phyloP scores from a whole-genome alignment of 2,888 invertebrate species.

The Melanargia galathea region DNA sequence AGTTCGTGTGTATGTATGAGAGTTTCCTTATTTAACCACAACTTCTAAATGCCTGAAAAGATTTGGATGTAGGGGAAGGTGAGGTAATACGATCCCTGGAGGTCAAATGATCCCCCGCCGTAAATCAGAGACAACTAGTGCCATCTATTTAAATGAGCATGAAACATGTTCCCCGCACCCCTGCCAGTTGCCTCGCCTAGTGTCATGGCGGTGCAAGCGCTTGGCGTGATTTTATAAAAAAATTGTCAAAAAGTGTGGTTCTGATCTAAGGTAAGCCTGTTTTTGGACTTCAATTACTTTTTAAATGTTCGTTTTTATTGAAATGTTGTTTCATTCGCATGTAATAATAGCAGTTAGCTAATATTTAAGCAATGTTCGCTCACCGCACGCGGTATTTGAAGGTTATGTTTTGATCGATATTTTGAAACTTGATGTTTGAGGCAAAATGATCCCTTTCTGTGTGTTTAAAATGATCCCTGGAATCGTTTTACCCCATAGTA shows the following conservation, averaged over 20 bases:
- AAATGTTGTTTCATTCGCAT: conserved; percentile 2
- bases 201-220: not conserved
- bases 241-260: too few species aligned
- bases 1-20: too few species aligned
- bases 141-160: not conserved
- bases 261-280: not conserved
- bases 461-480: conserved; percentile 7
- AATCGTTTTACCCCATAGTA: not conserved
- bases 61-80: too few species aligned
- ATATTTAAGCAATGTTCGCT: not conserved
- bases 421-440: not conserved
- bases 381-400: not conserved
- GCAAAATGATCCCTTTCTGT: not conserved
- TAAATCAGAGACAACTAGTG: not conserved
- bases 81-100: conserved; percentile 11
- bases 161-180: not conserved
- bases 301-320: conserved; percentile 4
- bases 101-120: conserved; percentile 12
- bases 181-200: not conserved
- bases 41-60: too few species aligned
- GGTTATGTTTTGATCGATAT: conserved; percentile 1
- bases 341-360: not conserved
- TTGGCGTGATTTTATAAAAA: too few species aligned
- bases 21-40: too few species aligned
- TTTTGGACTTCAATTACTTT: not conserved